Base-by-base conservation (phyloP, 2,888 invertebrate species). In the Sphinx pinastri region DNA sequence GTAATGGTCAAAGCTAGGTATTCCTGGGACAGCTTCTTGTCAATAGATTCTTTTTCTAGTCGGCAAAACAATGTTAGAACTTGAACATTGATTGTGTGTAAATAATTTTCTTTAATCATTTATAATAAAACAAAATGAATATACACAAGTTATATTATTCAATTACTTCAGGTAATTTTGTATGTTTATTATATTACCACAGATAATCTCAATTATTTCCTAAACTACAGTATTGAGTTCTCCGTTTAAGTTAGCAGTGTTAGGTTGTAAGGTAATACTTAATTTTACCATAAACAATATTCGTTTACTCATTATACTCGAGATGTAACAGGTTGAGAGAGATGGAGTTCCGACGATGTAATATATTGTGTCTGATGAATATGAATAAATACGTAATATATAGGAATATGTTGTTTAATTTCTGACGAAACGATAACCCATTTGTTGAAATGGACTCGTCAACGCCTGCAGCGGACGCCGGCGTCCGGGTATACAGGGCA, bases 311-410 rank as follows among this genome's bases (percentile, higher is more conserved):
- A 90, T 88, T 87, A 88, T 84, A 89, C 86, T 84, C 85, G 91
- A 89, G 88, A 89, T 88, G 88, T 85, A 81, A 84, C 55, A 55
- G 55, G 88, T 86, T 88, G 91, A 84, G 87, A 87, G 86, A 88
- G 84, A 83, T 83, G 85, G 81, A 86, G 89, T 89, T 88, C 85
- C 85, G 90, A 92, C 90, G 92, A 88, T 93, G 93, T 93, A 93
- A 93, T 92, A 93, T 93, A 93, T 93, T 94, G 93, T 93, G 93
- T 91, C 93, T 93, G 92, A 90, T 89, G 86, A 88, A 88, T 93
- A 93, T 93, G 92, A 93, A 93, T 92, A 93, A 93, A 93, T 92
- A 93, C 92, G 90, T 93, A 93, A 93, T 93, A 93, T 93, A 94
- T 94, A 92, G 90, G 90, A 63, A 82, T 70, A 63, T 58, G 68